These are phyloP conservation scores for Anarhynchus alexandrinus DNA, from an alignment of 2,113 vertebrate species.

Conservation along the genomic window DNA sequence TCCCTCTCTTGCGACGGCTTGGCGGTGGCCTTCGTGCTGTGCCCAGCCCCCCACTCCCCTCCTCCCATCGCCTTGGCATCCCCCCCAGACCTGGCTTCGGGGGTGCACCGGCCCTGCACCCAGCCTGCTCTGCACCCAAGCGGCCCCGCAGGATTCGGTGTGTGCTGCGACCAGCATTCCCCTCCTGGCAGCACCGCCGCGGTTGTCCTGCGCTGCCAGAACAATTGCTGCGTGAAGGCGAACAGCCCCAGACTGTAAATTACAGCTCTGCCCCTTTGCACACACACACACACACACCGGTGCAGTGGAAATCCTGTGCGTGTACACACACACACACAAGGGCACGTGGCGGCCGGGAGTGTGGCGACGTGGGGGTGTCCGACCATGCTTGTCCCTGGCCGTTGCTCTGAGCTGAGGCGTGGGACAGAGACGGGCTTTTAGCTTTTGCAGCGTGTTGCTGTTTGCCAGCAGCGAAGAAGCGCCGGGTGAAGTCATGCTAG, in stretches of 20 bases:
- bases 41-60: neutral
- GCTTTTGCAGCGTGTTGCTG: neutral
- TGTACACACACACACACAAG: rapidly evolving
- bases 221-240: constrained; percentile 5
- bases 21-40: neutral
- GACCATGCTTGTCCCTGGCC: neutral
- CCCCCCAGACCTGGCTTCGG: neutral
- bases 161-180: neutral
- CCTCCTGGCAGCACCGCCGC: neutral
- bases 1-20: neutral
- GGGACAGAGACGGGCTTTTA: neutral
- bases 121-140: neutral
- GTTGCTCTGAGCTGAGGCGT: neutral
- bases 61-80: neutral
- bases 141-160: neutral
- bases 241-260: constrained; percentile 4
- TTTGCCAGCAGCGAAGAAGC: neutral
- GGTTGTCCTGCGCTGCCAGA: neutral
- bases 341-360: rapidly evolving
- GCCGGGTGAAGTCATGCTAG: neutral
- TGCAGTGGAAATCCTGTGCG: neutral
- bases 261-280: neutral
- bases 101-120: neutral
- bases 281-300: rapidly evolving
- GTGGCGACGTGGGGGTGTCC: rapidly evolving